A percentile compares a stretch with the other conserved stretches of the same genome.
Conservation (phyloP, 1,140 invertebrate species). For the Bombus superbus region DNA sequence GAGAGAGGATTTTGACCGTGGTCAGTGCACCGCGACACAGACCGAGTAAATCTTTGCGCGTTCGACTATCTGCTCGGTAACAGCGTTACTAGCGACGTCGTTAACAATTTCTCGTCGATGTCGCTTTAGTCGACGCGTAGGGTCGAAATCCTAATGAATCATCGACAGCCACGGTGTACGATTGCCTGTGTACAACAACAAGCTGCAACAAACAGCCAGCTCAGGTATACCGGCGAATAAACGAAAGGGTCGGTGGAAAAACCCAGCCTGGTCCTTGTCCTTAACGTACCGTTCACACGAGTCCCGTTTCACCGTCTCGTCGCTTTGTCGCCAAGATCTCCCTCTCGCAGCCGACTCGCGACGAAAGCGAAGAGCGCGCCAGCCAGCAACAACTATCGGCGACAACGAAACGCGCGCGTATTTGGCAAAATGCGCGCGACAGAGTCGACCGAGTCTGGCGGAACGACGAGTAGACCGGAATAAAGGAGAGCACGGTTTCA, state of each 20-base stretch:
- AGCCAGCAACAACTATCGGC: too few relatives aligned
- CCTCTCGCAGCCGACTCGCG: too few relatives aligned
- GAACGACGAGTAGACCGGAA: neutral
- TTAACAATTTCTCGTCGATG: fast-evolving
- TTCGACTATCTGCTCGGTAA: fast-evolving
- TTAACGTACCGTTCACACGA: fast-evolving
- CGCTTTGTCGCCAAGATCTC: too few relatives aligned
- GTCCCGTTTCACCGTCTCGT: fast-evolving
- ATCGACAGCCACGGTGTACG: too few relatives aligned
- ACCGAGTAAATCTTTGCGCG: too few relatives aligned
- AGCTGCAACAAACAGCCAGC: too few relatives aligned
- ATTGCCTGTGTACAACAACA: fast-evolving
- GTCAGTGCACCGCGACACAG: too few relatives aligned
- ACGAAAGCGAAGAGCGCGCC: neutral
- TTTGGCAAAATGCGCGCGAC: fast-evolving
- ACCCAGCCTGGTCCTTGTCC: fast-evolving
- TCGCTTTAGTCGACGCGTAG: fast-evolving
- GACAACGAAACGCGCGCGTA: neutral
- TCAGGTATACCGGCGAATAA: too few relatives aligned
- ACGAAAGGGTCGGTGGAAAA: too few relatives aligned
- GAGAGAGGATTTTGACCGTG: fast-evolving
- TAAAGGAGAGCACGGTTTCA: constrained; percentile 7
- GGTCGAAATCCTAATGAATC: too few relatives aligned
- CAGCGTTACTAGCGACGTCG: fast-evolving
- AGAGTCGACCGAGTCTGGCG: neutral